Base-by-base conservation (phyloP, 2,888 invertebrate species). In the Sycophila texana region DNA sequence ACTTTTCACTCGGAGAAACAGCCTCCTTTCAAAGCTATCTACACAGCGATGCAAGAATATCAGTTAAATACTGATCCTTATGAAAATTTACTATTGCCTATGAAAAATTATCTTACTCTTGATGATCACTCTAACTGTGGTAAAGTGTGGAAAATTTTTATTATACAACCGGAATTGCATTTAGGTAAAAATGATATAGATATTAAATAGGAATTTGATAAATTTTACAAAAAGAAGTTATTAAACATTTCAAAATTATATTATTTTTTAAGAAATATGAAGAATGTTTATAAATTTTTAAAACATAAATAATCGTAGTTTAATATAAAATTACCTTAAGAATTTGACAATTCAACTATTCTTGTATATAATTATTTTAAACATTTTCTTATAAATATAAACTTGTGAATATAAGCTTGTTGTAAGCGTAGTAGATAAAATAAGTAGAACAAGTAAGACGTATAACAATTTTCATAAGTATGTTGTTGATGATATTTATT, bases 1-100 rank as follows among this genome's bases (percentile, higher is more conserved):
- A 95, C 95, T 72, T 98, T 98, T 91, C 96, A 97, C 89, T 94
- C 94, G 0, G 93, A 95, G 83, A 97, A 96, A 89, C 97, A 98
- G 86, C 96, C 97, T 0, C 94, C 96, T 0, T 98, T 98, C 88
- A 94, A 94, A 85, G 93, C 93, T 14, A 91, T 96, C 63, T 96
- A 94, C 87, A 90, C 91, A 82, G 92, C 94, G 3, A 92, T 94
- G 90, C 91, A 93, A 85, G 92, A 93, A 91, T 95, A 95, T 90
- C 93, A 93, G 83, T 86, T 96, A 16, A 94, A 94, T 4, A 92
- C 92, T 2, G 94, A 95, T 87, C 91, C 94, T 0, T 92, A 93
- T 76, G 91, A 91, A 78, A 92, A 93, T 76, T 91, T 96, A 82
- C 91, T 95, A 61, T 87, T 92, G 80, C 93, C 93, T 47, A 89